Evolutionary conservation across 2,888 invertebrate genomes (phyloP).

Genomic region (Liodrosophila aerea): DNA sequence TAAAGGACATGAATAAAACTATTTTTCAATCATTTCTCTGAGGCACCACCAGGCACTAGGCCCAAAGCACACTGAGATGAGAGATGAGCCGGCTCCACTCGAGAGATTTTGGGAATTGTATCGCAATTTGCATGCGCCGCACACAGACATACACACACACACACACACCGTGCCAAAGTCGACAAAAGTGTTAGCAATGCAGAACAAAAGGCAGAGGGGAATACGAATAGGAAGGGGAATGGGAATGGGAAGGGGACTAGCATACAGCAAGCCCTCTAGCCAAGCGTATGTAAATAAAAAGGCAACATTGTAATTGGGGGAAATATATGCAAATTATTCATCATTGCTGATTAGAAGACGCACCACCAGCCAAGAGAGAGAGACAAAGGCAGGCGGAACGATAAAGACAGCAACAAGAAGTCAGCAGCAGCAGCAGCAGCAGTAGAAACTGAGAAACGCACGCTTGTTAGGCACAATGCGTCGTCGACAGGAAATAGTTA

Average conservation of each 20-base stretch:
- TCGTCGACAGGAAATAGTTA: slow-evolving; percentile 69
- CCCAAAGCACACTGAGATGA: slow-evolving; percentile 24
- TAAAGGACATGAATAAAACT: slow-evolving; percentile 55
- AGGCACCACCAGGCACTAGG: not conserved
- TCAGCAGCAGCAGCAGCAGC: too few species aligned
- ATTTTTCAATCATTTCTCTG: slow-evolving; percentile 46
- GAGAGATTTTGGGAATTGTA: slow-evolving; percentile 78
- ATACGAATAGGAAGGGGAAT: not conserved
- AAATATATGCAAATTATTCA: slow-evolving; percentile 82
- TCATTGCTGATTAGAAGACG: slow-evolving; percentile 81
- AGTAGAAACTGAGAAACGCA: slow-evolving; percentile 29
- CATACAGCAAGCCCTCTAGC: slow-evolving; percentile 23
- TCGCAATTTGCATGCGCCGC: slow-evolving; percentile 68
- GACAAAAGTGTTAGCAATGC: slow-evolving; percentile 63
- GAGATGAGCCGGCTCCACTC: slow-evolving; percentile 56
- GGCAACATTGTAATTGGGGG: slow-evolving; percentile 76
- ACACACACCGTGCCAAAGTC: slow-evolving; percentile 21
- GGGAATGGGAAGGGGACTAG: not conserved
- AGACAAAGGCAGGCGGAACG: slow-evolving; percentile 3
- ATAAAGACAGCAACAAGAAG: slow-evolving; percentile 34
- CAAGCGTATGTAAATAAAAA: slow-evolving; percentile 68
- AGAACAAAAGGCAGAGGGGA: slow-evolving; percentile 5
- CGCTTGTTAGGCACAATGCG: slow-evolving; percentile 72
- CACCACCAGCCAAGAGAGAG: slow-evolving; percentile 34
- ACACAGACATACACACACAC: slow-evolving; percentile 33